Percentiles rank a stretch among this genome's conserved stretches.
Evolutionary conservation across 2,888 invertebrate species (phyloP).

Genomic region (Mellilla xanthometata): DNA sequence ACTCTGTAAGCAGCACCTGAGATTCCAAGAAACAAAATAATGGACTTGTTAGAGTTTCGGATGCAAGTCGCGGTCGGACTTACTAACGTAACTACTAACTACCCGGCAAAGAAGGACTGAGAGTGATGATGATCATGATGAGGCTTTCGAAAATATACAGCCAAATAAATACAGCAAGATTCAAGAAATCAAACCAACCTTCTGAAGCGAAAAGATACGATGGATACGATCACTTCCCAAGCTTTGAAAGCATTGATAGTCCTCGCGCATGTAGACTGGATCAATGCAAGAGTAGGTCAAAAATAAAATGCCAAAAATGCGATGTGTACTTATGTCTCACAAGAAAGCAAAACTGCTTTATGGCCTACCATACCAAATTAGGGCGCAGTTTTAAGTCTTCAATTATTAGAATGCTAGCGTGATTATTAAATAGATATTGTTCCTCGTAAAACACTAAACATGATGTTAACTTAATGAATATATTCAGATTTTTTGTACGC

Average conservation of each 20-base stretch:
- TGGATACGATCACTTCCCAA: conserved; percentile 35
- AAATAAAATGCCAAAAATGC: conserved; percentile 32
- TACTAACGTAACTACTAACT: too few species aligned
- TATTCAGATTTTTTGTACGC: background rate
- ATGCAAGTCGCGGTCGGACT: too few species aligned
- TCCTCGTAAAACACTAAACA: background rate
- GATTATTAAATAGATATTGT: too few species aligned
- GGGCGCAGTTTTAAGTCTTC: background rate
- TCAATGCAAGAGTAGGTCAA: conserved; percentile 27
- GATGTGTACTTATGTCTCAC: conserved; percentile 27
- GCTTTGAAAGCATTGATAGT: conserved; percentile 30
- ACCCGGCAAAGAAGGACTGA: too few species aligned
- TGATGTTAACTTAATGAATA: too few species aligned
- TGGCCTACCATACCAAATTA: background rate
- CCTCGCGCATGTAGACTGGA: conserved; percentile 35
- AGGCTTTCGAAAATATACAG: background rate
- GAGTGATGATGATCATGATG: conserved; percentile 1
- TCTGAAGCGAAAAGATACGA: conserved; percentile 33
- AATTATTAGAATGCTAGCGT: background rate
- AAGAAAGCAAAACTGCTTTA: conserved; percentile 5
- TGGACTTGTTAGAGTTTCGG: conserved; percentile 15
- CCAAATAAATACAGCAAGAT: background rate
- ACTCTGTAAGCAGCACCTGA: conserved; percentile 32
- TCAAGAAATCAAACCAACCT: conserved; percentile 21
- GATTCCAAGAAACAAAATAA: conserved; percentile 8